Conservation (phyloP, 2,888 invertebrate genomes). For the Blastobasis lacticolella region DNA sequence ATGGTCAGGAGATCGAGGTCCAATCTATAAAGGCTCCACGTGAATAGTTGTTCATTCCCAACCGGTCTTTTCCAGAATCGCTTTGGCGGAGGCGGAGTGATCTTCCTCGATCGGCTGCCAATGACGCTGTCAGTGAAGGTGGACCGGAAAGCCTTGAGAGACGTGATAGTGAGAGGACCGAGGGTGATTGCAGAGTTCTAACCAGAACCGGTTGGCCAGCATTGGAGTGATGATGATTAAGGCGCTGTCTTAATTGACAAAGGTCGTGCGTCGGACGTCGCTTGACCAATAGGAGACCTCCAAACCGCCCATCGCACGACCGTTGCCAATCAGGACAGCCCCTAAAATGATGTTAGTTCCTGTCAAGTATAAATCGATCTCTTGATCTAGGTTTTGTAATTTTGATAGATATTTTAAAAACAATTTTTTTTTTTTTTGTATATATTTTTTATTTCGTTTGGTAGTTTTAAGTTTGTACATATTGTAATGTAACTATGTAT, state of each 20-base stretch:
- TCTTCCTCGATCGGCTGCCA: slow-evolving; percentile 33
- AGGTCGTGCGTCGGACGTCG: too few species aligned
- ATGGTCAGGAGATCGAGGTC: background rate
- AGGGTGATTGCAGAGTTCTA: background rate
- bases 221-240: background rate
- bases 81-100: slow-evolving; percentile 39
- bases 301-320: too few species aligned
- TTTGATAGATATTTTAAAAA: too few species aligned
- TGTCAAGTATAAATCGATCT: too few species aligned
- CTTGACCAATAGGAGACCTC: too few species aligned
- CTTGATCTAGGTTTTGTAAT: too few species aligned
- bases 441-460: background rate
- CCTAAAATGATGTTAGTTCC: too few species aligned
- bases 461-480: too few species aligned
- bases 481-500: too few species aligned
- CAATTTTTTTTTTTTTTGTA: background rate
- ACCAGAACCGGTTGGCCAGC: background rate
- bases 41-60: background rate
- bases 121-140: slow-evolving; percentile 31
- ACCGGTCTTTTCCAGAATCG: slow-evolving; percentile 23
- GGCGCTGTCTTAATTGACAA: background rate
- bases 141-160: slow-evolving; percentile 29
- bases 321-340: too few species aligned
- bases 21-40: background rate
- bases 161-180: slow-evolving; percentile 23